These are phyloP conservation scores for Rotaria socialis DNA, from an alignment of 2,888 invertebrate genomes.

Conservation along the genomic window DNA sequence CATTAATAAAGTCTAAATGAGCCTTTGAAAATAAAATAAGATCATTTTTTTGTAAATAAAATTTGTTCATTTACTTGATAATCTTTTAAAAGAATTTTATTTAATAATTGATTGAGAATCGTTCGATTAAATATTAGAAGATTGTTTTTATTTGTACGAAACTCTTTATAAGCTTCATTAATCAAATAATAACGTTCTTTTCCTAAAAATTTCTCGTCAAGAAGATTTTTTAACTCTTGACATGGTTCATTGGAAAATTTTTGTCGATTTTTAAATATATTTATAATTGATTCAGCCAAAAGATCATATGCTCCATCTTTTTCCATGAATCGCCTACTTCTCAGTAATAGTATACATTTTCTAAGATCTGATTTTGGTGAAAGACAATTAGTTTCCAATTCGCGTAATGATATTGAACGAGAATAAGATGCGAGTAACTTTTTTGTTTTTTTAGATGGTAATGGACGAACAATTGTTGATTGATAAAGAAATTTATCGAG, in stretches of 20 bases:
- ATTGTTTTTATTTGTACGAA: neutral
- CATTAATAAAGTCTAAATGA: neutral
- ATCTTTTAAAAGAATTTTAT: neutral
- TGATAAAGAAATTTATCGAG: neutral
- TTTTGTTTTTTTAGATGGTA: neutral
- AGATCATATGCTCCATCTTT: neutral
- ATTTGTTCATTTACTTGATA: neutral
- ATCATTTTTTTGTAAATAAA: neutral
- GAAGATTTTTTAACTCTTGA: neutral
- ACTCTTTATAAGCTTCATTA: neutral
- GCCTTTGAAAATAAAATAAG: neutral
- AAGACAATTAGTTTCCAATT: neutral
- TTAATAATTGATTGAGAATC: slow-evolving; percentile 5
- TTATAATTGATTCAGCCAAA: neutral
- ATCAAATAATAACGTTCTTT: neutral
- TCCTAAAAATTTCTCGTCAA: neutral
- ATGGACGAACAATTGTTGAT: neutral
- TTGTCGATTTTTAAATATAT: neutral
- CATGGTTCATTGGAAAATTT: neutral
- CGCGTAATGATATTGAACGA: slow-evolving; percentile 8
- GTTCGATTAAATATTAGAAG: neutral
- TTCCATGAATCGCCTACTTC: neutral
- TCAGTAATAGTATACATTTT: neutral
- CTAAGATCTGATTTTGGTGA: neutral
- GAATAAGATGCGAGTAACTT: neutral